A percentile compares a stretch with the other conserved stretches of the same genome.
Evolutionary conservation across 2,797 vertebrate genomes (phyloP).

Genomic region (Coregonus ussuriensis): DNA sequence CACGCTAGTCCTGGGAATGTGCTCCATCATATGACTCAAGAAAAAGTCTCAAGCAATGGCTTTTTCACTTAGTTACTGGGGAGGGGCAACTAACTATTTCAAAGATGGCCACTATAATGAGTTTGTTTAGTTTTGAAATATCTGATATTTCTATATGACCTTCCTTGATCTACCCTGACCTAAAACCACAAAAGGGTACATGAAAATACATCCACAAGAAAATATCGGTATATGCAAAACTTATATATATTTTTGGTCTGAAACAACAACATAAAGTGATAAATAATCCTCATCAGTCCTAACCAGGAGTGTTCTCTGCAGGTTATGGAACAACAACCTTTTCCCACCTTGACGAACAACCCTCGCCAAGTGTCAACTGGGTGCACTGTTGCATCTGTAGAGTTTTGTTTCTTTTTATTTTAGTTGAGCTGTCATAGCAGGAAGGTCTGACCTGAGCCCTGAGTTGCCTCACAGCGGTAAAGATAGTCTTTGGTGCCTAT

Average conservation of each 20-base stretch:
- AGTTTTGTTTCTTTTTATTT: conserved; percentile 7
- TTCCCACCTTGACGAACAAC: not conserved
- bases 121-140: not conserved
- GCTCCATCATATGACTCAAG: not conserved
- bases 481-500: not conserved
- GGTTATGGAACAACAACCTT: not conserved
- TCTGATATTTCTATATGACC: no score
- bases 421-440: not conserved
- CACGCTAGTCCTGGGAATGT: not conserved
- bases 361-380: not conserved
- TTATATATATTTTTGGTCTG: not conserved
- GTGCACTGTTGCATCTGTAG: not conserved
- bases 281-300: not conserved
- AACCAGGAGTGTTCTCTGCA: not conserved
- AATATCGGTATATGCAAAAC: not conserved
- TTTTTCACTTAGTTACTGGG: not conserved
- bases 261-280: not conserved
- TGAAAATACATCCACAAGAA: not conserved
- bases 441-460: not conserved
- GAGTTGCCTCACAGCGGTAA: not conserved
- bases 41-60: not conserved
- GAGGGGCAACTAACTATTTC: not conserved
- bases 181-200: not conserved
- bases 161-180: not conserved
- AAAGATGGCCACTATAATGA: not conserved